A percentile compares a stretch with the other conserved stretches of the same genome.
These are phyloP conservation scores for Galleria mellonella DNA, from an alignment of 1,140 invertebrate species.

Conservation along the genomic window DNA sequence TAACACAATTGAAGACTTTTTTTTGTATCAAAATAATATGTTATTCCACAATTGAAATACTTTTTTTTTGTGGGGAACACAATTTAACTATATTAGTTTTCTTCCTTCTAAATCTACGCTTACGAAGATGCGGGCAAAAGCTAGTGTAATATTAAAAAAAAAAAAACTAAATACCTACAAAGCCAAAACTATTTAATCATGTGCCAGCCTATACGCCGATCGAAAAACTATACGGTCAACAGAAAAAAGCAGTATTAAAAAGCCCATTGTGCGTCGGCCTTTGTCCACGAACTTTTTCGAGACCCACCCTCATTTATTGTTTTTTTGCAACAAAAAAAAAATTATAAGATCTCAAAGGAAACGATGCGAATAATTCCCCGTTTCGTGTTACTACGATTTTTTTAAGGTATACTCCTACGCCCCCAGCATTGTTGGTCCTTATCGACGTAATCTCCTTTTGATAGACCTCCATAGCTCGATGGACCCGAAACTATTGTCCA, in stretches of 20 bases:
- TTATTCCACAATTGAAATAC: too few relatives aligned
- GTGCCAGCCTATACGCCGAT: slow-evolving; percentile 4
- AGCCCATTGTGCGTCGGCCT: slow-evolving; percentile 46
- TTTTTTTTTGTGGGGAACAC: too few relatives aligned
- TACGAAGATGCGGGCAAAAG: too few relatives aligned
- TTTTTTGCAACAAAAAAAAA: slow-evolving; percentile 69
- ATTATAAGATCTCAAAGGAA: slow-evolving; percentile 69
- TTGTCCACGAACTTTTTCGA: slow-evolving; percentile 65
- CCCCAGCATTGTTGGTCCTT: slow-evolving; percentile 58
- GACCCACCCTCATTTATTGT: slow-evolving; percentile 53
- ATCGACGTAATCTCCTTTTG: slow-evolving; percentile 69
- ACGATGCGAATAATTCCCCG: slow-evolving; percentile 73
- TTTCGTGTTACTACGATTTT: slow-evolving; percentile 62
- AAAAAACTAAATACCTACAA: too few relatives aligned
- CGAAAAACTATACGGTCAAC: slow-evolving; percentile 42
- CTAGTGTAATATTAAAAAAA: too few relatives aligned
- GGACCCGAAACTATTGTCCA: slow-evolving; percentile 57
- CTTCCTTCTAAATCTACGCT: too few relatives aligned
- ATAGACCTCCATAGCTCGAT: slow-evolving; percentile 59
- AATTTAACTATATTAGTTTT: too few relatives aligned
- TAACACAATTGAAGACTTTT: too few relatives aligned
- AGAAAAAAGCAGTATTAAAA: slow-evolving; percentile 57
- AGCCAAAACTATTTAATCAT: too few relatives aligned
- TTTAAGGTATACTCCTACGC: slow-evolving; percentile 47
- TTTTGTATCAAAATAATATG: too few relatives aligned